A percentile compares a stretch with the other conserved stretches of the same genome.
Evolutionary conservation across 2,113 vertebrate species (phyloP).

Genomic region (Glareola pratincola): DNA sequence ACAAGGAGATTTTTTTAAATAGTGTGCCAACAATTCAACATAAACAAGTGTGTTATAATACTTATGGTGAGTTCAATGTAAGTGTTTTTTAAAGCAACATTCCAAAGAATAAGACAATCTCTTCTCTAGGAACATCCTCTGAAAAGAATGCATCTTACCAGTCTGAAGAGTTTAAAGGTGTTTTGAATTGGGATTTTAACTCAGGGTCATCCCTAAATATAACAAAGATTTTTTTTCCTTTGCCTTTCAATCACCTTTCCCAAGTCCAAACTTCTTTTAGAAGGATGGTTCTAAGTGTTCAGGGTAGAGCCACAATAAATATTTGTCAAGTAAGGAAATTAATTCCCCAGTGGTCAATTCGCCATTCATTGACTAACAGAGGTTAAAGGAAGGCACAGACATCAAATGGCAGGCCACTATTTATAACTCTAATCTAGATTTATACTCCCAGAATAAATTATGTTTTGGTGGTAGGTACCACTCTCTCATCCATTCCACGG

Average conservation of each 20-base stretch:
- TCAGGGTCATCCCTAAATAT: not conserved
- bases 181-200: not conserved
- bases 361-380: not conserved
- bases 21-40: not conserved
- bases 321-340: not conserved
- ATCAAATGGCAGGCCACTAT: not conserved
- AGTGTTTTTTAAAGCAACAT: not conserved
- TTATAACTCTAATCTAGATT: not conserved
- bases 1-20: not conserved
- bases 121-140: not conserved
- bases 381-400: not conserved
- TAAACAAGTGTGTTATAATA: not conserved
- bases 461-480: not conserved
- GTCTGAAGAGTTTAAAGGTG: not conserved
- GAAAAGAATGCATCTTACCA: not conserved
- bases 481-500: not conserved
- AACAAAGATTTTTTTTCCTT: not conserved
- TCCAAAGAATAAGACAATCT: not conserved
- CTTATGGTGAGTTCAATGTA: not conserved
- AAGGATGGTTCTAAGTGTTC: not conserved
- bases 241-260: not conserved
- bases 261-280: not conserved
- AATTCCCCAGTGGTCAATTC: not conserved
- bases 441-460: not conserved
- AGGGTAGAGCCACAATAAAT: not conserved